Evolutionary conservation across 2,888 invertebrate genomes (phyloP), one percentile per base, ranked within the genome.

Genomic region (Ctenicera cuprea): DNA sequence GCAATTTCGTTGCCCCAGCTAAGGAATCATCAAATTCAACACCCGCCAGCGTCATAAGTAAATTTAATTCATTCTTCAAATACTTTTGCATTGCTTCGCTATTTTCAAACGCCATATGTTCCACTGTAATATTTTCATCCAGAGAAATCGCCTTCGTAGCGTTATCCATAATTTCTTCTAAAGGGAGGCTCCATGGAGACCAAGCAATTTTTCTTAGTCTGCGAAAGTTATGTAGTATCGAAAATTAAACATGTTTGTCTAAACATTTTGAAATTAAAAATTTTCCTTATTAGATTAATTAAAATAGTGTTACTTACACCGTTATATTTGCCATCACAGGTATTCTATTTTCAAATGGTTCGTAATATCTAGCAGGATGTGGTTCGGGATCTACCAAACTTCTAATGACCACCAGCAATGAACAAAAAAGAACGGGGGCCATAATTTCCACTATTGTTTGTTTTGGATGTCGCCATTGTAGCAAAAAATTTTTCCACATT

Each of bases 401-500:
- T 41, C 96, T 89, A 66, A 96, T 89, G 11, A 94, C 79, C 5
- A 95, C 91, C 74, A 96, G 87, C 61, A 95, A 85, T 0, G 92
- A 83, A 76, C 92, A 90, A 75, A 94, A 93, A 2, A 91, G 75
- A 0, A 92, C 90, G 0, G 94, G 94, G 38, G 92, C 83, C 0
- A 92, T 69, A 18, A 95, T 85, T 84, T 95, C 94, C 41, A 92
- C 83, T 0, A 89, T 54, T 0, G 94, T 92, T 83, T 93, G 92
- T 48, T 90, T 77, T 62, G 90, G 91, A 84, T 93, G 93, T 76
- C 94, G 88, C 88, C 90, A 92, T 87, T 94, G 94, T 61, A 95
- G 89, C 7, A 92, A 86, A 87, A 92, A 94, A 85, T 95, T 95
- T 87, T 95, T 95, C 95, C 95, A 95, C 85, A 94, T 89, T 75